A percentile compares a stretch with the other conserved stretches of the same genome.
phyloP scores from a whole-genome alignment of 2,888 invertebrate species.

The Cephus pygmeus region DNA sequence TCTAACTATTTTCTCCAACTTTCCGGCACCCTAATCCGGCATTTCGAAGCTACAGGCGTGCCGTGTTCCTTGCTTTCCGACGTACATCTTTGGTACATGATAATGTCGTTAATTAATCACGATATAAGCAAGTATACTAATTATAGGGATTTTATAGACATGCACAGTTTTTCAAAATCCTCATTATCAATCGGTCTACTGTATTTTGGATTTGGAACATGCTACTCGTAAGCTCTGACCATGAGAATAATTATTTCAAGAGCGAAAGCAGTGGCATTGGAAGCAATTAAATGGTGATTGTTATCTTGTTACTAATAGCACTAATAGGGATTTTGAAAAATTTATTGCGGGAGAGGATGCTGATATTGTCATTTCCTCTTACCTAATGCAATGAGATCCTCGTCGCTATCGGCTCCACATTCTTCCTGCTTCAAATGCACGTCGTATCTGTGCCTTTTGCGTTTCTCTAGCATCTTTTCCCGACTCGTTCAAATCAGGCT shows the following conservation, averaged over 20 bases:
- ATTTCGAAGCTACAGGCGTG: constrained; percentile 59
- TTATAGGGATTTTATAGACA: neutral
- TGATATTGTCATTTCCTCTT: neutral
- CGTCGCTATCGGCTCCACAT: neutral
- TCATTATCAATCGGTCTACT: neutral
- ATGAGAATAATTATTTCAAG: neutral
- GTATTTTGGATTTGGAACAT: neutral
- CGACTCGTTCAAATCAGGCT: neutral
- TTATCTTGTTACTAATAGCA: neutral
- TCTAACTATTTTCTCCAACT: constrained; percentile 29
- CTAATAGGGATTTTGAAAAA: neutral
- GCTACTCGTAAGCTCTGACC: neutral
- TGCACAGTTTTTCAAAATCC: neutral
- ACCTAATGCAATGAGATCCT: neutral
- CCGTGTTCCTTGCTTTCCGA: constrained; percentile 58
- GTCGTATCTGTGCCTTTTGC: neutral
- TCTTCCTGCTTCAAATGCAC: neutral
- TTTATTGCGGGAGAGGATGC: neutral
- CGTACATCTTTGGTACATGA: constrained; percentile 52
- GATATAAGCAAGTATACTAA: neutral
- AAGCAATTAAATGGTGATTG: neutral
- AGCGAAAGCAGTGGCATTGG: neutral
- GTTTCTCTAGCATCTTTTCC: neutral
- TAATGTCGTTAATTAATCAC: constrained; percentile 26
- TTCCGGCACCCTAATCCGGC: constrained; percentile 52